phyloP scores from a whole-genome alignment of 2,113 vertebrate genomes.

The Dunckerocampus dactyliophorus region DNA sequence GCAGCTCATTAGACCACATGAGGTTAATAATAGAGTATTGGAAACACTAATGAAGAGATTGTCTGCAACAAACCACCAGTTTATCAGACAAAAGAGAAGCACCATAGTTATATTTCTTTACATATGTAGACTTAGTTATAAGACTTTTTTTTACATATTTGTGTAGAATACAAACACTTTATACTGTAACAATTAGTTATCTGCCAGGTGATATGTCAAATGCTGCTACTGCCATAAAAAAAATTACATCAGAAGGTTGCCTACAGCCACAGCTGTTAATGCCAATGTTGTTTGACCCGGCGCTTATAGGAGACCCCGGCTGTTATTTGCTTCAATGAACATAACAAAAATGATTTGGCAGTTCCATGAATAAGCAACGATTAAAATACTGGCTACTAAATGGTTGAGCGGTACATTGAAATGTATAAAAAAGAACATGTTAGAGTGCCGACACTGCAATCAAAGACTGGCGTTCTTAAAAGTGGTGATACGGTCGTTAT shows the following conservation, averaged over 20 bases:
- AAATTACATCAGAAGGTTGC: neutral
- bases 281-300: no score
- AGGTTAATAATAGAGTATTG: slow-evolving; percentile 25
- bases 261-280: no score
- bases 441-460: slow-evolving; percentile 36
- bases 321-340: slow-evolving; percentile 6
- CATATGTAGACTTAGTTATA: slow-evolving; percentile 35
- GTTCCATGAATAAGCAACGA: slow-evolving; percentile 13
- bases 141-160: slow-evolving; percentile 26
- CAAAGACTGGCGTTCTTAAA: slow-evolving; percentile 13
- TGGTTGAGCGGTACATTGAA: slow-evolving; percentile 34
- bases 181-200: neutral
- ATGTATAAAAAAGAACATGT: slow-evolving; percentile 34
- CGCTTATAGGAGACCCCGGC: no score
- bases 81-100: slow-evolving; percentile 23
- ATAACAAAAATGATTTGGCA: slow-evolving; percentile 48
- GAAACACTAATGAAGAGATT: slow-evolving; percentile 40
- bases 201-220: no score
- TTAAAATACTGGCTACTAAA: slow-evolving; percentile 27
- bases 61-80: slow-evolving; percentile 22
- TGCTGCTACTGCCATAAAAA: neutral
- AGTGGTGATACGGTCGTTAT: slow-evolving; percentile 7
- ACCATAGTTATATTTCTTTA: slow-evolving; percentile 44
- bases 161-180: slow-evolving; percentile 37
- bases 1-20: slow-evolving; percentile 15